Conservation (phyloP, 2,888 invertebrate species). For the Melanargia galathea region DNA sequence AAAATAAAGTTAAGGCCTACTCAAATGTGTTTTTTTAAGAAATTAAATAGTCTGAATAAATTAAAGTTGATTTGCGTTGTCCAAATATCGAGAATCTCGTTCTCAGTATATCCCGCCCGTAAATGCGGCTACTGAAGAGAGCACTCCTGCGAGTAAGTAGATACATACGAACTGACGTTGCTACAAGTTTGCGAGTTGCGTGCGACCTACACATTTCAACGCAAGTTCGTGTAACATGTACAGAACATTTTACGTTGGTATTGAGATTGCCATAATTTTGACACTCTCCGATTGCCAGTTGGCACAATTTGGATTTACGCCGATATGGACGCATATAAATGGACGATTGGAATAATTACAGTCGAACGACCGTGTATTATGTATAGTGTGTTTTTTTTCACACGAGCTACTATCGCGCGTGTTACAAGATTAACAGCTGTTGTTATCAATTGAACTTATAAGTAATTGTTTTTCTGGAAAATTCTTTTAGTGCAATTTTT, state of each 20-base stretch:
- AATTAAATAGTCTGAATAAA: too few relatives aligned
- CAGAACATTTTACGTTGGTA: slow-evolving; percentile 36
- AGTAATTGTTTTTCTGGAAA: slow-evolving; percentile 1
- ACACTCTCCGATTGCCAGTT: slow-evolving; percentile 44
- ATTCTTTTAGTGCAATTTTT: not conserved
- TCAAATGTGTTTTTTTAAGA: too few relatives aligned
- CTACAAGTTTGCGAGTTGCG: slow-evolving; percentile 10
- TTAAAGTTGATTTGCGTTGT: too few relatives aligned
- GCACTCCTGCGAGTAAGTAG: slow-evolving; percentile 28
- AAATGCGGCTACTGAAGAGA: too few relatives aligned
- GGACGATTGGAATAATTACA: slow-evolving; percentile 19
- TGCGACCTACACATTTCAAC: slow-evolving; percentile 41
- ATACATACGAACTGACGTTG: slow-evolving; percentile 23
- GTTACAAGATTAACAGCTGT: not conserved
- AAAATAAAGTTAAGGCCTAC: too few relatives aligned
- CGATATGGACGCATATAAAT: slow-evolving; percentile 16
- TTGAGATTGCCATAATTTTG: slow-evolving; percentile 36
- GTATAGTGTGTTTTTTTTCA: slow-evolving; percentile 21
- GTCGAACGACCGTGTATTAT: slow-evolving; percentile 6
- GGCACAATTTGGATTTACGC: slow-evolving; percentile 40
- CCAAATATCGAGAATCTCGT: too few relatives aligned
- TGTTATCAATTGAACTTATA: slow-evolving; percentile 4
- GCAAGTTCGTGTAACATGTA: slow-evolving; percentile 29
- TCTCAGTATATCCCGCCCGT: too few relatives aligned
- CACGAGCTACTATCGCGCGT: not conserved